Conservation (phyloP, 1,140 invertebrate genomes). For the Bombus cullumanus region DNA sequence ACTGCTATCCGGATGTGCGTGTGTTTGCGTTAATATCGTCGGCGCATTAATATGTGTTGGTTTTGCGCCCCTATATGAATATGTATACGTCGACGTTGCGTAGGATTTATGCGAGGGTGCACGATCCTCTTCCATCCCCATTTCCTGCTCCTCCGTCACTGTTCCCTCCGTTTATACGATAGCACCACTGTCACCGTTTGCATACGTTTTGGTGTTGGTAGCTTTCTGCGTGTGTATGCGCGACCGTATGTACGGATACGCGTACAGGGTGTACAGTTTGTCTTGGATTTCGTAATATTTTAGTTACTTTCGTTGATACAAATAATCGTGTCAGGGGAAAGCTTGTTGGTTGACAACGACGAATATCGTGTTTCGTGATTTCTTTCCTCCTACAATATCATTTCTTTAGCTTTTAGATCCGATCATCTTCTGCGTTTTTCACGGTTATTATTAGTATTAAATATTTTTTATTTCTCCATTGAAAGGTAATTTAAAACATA, state of each 20-base stretch:
- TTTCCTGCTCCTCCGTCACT: not conserved
- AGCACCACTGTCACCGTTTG: conserved; percentile 6
- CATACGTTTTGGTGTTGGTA: not conserved
- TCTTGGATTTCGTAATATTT: not conserved
- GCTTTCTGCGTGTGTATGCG: not conserved
- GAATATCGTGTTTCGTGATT: too few relatives aligned
- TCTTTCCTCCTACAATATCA: too few relatives aligned
- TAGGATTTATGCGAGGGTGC: conserved; percentile 40
- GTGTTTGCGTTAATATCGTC: conserved; percentile 44
- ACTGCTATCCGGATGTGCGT: not conserved
- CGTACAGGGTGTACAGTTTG: not conserved
- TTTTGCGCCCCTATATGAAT: conserved; percentile 43
- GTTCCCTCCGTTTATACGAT: not conserved
- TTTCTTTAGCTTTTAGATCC: too few relatives aligned
- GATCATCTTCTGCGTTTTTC: too few relatives aligned
- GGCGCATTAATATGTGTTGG: conserved; percentile 40
- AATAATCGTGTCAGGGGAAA: not conserved
- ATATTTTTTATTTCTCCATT: too few relatives aligned
- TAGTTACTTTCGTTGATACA: not conserved
- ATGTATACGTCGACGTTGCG: conserved; percentile 47
- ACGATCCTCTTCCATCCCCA: conserved; percentile 15
- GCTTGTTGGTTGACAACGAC: not conserved
- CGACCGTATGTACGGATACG: not conserved
- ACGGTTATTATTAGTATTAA: too few relatives aligned
- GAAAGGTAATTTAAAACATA: too few relatives aligned